Evolutionary conservation across 2,113 vertebrate species (phyloP).

Genomic region (Gallinago media): DNA sequence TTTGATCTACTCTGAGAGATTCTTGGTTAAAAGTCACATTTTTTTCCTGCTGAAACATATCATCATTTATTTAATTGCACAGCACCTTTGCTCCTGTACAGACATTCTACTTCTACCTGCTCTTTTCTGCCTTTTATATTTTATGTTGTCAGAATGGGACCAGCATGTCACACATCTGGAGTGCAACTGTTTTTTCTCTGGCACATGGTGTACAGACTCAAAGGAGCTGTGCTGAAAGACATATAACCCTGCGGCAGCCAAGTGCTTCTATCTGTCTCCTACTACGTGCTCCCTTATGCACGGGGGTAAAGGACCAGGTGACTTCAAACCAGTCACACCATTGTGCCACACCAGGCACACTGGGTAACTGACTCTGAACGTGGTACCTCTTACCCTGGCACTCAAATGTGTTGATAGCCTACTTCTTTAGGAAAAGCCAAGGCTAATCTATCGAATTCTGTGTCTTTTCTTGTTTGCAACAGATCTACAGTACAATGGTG

Average conservation of each 20-base stretch:
- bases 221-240: background rate
- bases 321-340: background rate
- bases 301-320: accelerated
- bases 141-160: background rate
- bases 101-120: background rate
- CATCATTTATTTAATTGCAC: background rate
- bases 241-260: background rate
- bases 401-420: accelerated
- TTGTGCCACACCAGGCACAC: background rate
- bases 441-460: background rate
- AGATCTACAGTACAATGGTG: background rate
- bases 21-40: background rate
- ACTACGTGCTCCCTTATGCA: background rate
- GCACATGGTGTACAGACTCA: background rate
- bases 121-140: background rate
- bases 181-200: background rate
- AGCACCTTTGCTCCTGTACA: background rate
- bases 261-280: background rate
- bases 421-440: background rate
- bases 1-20: background rate
- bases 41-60: background rate
- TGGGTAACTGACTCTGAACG: background rate
- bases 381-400: background rate
- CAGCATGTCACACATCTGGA: background rate
- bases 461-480: background rate